phyloP scores from a whole-genome alignment of 2,888 invertebrate species.

The Microplitis manilae region DNA sequence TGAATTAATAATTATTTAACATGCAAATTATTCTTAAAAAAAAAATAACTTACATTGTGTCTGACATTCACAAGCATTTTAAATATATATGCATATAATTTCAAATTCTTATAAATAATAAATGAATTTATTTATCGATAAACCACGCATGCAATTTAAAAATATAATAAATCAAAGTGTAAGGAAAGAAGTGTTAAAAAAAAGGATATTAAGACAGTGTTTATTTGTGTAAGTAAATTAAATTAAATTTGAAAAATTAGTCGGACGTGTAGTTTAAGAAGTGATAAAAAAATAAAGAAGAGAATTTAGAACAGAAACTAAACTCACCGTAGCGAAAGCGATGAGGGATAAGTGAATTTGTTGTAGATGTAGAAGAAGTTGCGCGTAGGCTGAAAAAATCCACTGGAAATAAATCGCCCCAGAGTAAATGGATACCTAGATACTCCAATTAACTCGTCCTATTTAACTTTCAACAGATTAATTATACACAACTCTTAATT shows the following conservation, averaged over 20 bases:
- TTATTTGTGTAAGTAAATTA: too few species aligned
- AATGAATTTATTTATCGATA: too few species aligned
- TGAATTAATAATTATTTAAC: too few species aligned
- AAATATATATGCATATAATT: slow-evolving; percentile 8
- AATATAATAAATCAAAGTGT: too few species aligned
- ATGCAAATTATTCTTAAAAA: neutral
- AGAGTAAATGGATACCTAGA: slow-evolving; percentile 51
- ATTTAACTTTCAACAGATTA: too few species aligned
- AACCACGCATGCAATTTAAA: too few species aligned
- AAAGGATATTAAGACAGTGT: too few species aligned
- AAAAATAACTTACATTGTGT: neutral
- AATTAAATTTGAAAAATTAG: neutral
- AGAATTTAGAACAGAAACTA: slow-evolving; percentile 53
- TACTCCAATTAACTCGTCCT: neutral
- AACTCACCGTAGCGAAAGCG: slow-evolving; percentile 69
- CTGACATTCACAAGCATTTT: slow-evolving; percentile 6
- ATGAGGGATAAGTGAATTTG: slow-evolving; percentile 62
- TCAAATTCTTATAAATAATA: too few species aligned
- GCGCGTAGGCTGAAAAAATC: slow-evolving; percentile 56
- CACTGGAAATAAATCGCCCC: slow-evolving; percentile 57
- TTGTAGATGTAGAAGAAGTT: slow-evolving; percentile 60
- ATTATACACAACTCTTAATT: too few species aligned
- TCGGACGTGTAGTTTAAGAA: neutral
- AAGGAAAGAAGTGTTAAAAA: too few species aligned
- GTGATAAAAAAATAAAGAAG: slow-evolving; percentile 38